Base-by-base conservation (phyloP, 2,888 invertebrate genomes). In the Andricus quercusramuli region DNA sequence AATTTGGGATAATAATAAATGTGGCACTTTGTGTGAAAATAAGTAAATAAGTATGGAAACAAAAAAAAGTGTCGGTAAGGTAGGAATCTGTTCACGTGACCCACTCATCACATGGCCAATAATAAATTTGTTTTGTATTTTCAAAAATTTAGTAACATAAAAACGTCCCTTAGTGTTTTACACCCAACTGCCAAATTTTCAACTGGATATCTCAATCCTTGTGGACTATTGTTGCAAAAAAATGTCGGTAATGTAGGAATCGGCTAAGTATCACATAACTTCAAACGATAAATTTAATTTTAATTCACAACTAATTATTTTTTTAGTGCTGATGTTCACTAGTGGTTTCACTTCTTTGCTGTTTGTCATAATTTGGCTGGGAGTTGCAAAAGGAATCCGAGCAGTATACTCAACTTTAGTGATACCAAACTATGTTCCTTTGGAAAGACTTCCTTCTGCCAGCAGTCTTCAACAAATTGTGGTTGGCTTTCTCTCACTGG, bases 401-500 rank as follows among this genome's bases (percentile, higher is more conserved):
- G 95, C 96, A 0, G 96, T 96, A 0, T 96, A 95, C 88, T 95
- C 96, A 94, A 94, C 94, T 68, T 92, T 96, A 22, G 94, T 96
- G 5, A 95, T 96, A 80, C 96, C 96, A 0, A 94, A 93, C 88
- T 94, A 96, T 86, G 95, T 96, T 9, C 95, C 96, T 0, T 91
- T 96, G 56, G 95, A 96, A 78, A 93, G 95, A 85, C 91, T 96
- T 32, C 94, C 96, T 2, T 95, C 95, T 68, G 96, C 96, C 3
- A 94, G 95, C 9, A 96, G 96, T 4, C 94, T 96, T 65, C 96
- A 96, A 89, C 96, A 95, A 94, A 94, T 96, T 82, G 93, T 94
- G 81, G 96, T 96, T 90, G 96, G 96, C 25, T 81, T 83, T 44
- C 93, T 95, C 70, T 94, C 95, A 67, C 92, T 95, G 77, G 92